phyloP scores from a whole-genome alignment of 2,888 invertebrate genomes.

The Nycteola revayana region DNA sequence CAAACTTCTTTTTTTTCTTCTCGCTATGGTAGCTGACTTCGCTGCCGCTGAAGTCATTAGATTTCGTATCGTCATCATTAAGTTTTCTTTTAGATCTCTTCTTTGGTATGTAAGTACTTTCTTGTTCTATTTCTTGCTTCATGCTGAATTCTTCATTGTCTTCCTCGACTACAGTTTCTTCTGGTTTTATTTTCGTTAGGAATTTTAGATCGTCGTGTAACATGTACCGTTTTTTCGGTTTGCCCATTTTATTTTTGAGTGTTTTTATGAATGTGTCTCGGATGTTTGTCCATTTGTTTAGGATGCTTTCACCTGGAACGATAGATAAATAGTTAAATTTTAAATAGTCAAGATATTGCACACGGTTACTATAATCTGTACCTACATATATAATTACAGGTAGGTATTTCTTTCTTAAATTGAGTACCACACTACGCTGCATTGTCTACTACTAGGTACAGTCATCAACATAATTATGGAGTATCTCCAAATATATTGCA shows the following conservation, averaged over 20 bases:
- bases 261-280: slow-evolving; percentile 68
- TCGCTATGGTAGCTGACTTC: slow-evolving; percentile 8
- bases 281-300: slow-evolving; percentile 70
- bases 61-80: slow-evolving; percentile 11
- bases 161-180: slow-evolving; percentile 27
- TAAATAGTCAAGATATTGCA: too few relatives aligned
- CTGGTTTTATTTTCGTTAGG: slow-evolving; percentile 44
- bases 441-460: too few relatives aligned
- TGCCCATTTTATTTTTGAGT: slow-evolving; percentile 52
- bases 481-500: too few relatives aligned
- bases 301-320: slow-evolving; percentile 55
- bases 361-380: too few relatives aligned
- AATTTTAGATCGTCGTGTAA: slow-evolving; percentile 60
- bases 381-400: too few relatives aligned
- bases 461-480: too few relatives aligned
- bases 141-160: slow-evolving; percentile 22
- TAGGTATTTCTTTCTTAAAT: too few relatives aligned
- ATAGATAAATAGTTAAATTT: neutral
- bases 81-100: slow-evolving; percentile 10
- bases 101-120: slow-evolving; percentile 10
- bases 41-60: slow-evolving; percentile 4
- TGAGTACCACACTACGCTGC: too few relatives aligned
- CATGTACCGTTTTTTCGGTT: slow-evolving; percentile 55
- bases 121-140: slow-evolving; percentile 34
- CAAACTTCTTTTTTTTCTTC: neutral